Evolutionary conservation across 2,888 invertebrate species (phyloP).

Genomic region (Sarcophaga subvicina): DNA sequence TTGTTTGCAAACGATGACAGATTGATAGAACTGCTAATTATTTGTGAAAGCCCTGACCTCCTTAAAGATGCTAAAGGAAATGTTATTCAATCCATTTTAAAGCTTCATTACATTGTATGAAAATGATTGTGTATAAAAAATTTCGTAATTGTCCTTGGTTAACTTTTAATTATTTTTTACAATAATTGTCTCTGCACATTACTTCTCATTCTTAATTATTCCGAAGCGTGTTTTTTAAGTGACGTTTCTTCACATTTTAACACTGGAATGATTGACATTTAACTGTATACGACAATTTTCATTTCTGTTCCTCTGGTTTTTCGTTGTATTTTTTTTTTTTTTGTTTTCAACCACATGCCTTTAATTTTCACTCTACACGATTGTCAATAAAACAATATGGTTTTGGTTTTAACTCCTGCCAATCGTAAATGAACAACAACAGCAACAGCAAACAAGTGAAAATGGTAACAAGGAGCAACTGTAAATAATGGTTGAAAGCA

Average conservation of each 20-base stretch:
- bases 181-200: neutral
- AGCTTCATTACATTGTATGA: too few species aligned
- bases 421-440: slow-evolving; percentile 12
- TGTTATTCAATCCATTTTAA: too few species aligned
- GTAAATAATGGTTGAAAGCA: neutral
- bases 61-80: too few species aligned
- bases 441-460: neutral
- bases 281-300: too few species aligned
- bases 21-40: too few species aligned
- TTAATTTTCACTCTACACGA: slow-evolving; percentile 29
- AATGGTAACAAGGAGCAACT: neutral
- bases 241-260: neutral
- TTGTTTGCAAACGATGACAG: too few species aligned
- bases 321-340: slow-evolving; percentile 1
- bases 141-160: too few species aligned
- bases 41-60: too few species aligned
- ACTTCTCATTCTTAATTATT: neutral
- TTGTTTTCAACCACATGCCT: slow-evolving; percentile 61
- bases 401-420: slow-evolving; percentile 34
- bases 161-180: neutral
- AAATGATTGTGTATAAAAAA: too few species aligned
- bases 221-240: slow-evolving; percentile 6
- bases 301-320: too few species aligned
- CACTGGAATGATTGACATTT: slow-evolving; percentile 37
- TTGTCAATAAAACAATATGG: slow-evolving; percentile 59